Conservation (phyloP, 2,888 invertebrate genomes). For the Seladonia tumulorum region DNA sequence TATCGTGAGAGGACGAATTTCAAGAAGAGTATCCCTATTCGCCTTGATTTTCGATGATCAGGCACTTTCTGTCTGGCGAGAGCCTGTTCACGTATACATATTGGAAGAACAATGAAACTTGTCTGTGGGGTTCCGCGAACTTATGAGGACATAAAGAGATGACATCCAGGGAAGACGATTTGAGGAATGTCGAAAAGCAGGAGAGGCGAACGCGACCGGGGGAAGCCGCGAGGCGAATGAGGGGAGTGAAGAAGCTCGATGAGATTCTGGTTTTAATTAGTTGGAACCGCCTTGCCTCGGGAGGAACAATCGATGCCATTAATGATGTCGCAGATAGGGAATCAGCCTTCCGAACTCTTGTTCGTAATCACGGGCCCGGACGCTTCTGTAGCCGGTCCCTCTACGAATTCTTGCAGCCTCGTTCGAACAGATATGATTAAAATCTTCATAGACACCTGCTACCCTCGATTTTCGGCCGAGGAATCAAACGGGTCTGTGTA, state of each 20-base stretch:
- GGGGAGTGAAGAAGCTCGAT: constrained; percentile 65
- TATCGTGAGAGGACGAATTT: too few relatives aligned
- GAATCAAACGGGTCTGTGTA: neutral
- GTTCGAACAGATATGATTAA: constrained; percentile 39
- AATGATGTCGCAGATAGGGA: constrained; percentile 82
- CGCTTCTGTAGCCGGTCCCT: constrained; percentile 44
- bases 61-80: too few relatives aligned
- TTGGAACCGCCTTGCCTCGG: constrained; percentile 80
- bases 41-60: too few relatives aligned
- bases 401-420: constrained; percentile 38
- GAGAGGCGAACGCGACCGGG: constrained; percentile 55
- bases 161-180: constrained; percentile 71
- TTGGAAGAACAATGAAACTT: constrained; percentile 15
- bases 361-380: constrained; percentile 59
- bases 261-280: constrained; percentile 82
- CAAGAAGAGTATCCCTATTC: too few relatives aligned
- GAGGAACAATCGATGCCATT: constrained; percentile 82
- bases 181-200: constrained; percentile 71
- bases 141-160: constrained; percentile 63
- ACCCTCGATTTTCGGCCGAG: neutral
- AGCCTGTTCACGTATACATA: neutral
- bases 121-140: constrained; percentile 71
- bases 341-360: constrained; percentile 69
- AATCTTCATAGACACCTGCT: constrained; percentile 50
- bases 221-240: constrained; percentile 38